phyloP scores from a whole-genome alignment of 2,113 vertebrate species.

The mouse (Mus musculus) region DNA sequence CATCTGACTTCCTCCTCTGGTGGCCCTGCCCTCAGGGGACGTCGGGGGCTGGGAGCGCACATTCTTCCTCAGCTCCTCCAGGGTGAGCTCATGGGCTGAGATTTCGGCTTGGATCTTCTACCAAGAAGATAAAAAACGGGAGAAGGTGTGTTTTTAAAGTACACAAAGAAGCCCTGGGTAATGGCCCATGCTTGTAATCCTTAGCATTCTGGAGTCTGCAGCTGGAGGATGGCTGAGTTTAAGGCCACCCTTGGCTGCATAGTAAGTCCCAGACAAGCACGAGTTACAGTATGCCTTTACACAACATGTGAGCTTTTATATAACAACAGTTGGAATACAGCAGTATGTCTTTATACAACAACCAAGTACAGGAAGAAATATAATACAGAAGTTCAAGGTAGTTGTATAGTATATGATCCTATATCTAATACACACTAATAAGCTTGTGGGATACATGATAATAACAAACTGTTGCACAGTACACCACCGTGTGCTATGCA shows the following conservation, averaged over 20 bases:
- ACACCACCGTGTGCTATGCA: too few species aligned
- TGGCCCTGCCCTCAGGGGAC: conserved; percentile 89
- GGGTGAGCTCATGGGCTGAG: conserved; percentile 91
- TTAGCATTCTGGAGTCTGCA: not conserved
- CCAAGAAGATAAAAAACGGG: not conserved
- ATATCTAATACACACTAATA: not conserved
- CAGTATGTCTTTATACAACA: not conserved
- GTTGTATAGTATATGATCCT: not conserved
- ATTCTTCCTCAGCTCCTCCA: conserved; percentile 94
- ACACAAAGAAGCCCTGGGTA: not conserved
- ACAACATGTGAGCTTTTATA: not conserved
- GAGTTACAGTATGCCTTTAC: not conserved
- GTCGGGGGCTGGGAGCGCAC: conserved; percentile 85
- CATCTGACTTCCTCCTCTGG: conserved; percentile 91
- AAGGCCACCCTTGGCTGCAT: not conserved
- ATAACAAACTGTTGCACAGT: rapidly evolving
- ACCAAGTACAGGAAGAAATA: not conserved
- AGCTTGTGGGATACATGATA: not conserved
- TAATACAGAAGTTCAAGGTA: not conserved
- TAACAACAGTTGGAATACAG: not conserved
- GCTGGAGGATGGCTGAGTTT: not conserved
- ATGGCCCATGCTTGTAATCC: not conserved
- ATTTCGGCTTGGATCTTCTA: conserved; percentile 97
- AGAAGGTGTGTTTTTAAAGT: not conserved
- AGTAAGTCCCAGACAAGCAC: not conserved